Evolutionary conservation across 2,888 invertebrate genomes (phyloP), one percentile per base, ranked within the genome.

Genomic region (Brassicogethes aeneus): DNA sequence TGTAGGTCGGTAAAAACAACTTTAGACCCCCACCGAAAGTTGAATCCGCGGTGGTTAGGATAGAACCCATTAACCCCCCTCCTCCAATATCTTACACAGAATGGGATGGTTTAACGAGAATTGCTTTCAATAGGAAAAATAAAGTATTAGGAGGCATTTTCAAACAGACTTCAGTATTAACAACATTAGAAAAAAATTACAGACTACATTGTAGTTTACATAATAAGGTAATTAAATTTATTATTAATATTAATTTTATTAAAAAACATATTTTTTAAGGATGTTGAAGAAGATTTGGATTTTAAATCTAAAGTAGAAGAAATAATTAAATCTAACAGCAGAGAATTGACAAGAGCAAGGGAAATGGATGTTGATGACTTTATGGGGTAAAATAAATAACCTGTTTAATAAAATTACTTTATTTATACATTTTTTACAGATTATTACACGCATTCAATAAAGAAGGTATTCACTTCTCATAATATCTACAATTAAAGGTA

Each of bases 1-100:
- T 69, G 51, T 65, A 85, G 82, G 92, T 97, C 57, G 96, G 96
- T 1, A 93, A 90, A 71, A 97, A 97, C 66, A 99, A 99, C 70
- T 99, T 99, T 63, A 80, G 87, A 47, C 99, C 99, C 13, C 97
- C 99, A 32, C 99, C 99, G 3, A 97, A 97, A 76, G 97, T 99
- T 1, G 99, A 99, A 66, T 97, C 97, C 0, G 90, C 89, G 68
- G 97, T 99, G 2, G 95, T 99, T 0, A 76, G 99, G 58, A 85
- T 99, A 62, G 97, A 99, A 64, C 99, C 99, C 0, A 80, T 86
- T 59, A 95, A 95, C 71, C 99, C 99, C 15, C 93, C 96, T 23
- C 97, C 97, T 3, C 85, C 90, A 0, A 87, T 99, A 7, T 89
- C 93, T 65, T 97, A 91, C 68, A 80, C 86, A 54, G 97, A 99